Base-by-base conservation (phyloP, 2,797 vertebrate species). In the Myotis planiceps region DNA sequence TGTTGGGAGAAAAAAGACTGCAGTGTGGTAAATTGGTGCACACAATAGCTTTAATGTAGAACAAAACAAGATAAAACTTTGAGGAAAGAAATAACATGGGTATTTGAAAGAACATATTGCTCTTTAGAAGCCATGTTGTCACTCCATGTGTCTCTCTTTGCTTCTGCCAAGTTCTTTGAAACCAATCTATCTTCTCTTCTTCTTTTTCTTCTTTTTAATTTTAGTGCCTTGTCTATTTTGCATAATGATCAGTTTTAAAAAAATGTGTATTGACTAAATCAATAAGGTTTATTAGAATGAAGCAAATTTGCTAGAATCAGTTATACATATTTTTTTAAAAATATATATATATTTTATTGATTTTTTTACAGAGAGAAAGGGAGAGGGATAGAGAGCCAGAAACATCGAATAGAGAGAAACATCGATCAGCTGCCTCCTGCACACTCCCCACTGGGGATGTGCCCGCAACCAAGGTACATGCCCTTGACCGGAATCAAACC, bases 31-130 rank as follows among this genome's bases (percentile, higher is more conserved):
- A 75, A 93, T 39, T 90, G 45, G 29, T 88, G 49, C 84, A 63
- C n/a, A 80, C 60, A 69, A 60, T 39, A 85, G 39, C 9, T 76
- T 94, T 90, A 69, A 94, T 47, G 65, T 13, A 92, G 78, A 87
- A 51, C 37, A 66, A 84, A 81, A 42, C 6, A 72, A 45, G 16
- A 49, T 25, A 90, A 82, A 42, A 82, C 45, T 45, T 63, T 53
- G 37, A 92, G 37, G 3, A 55, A 83, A 68, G 34, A 16, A 65
- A 37, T 47, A 92, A 19, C 19, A 63, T 12, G 18, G 4, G 32
- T 84, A 47, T 9, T 71, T 55, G 15, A 42, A 51, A 65, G 83
- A 89, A 71, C 21, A 34, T 23, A 76, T n/a, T 15, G 6, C 10
- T 69, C n/a, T 84, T 83, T 72, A 42, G 63, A 76, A 92, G 39